phyloP scores from a whole-genome alignment of 64 coral and sea anemone species.

The Porites australiensis region DNA sequence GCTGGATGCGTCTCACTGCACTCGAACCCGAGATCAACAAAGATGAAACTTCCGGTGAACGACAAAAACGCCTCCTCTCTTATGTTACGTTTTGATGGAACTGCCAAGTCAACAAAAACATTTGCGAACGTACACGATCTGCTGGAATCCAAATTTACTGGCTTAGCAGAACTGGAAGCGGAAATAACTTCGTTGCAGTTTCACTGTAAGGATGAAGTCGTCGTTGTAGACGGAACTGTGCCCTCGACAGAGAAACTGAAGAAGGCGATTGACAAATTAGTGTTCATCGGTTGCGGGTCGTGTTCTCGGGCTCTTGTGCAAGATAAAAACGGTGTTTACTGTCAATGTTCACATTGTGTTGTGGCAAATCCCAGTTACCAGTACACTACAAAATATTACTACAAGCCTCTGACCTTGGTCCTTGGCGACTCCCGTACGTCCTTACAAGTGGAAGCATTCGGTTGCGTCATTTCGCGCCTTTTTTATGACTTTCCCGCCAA shows the following conservation, averaged over 20 bases:
- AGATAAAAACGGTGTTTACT: constrained; percentile 84
- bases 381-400: constrained; percentile 60
- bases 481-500: constrained; percentile 21
- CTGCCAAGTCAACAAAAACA: neutral
- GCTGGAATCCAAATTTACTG: constrained; percentile 68
- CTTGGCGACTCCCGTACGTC: constrained; percentile 29
- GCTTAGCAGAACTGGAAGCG: constrained; percentile 61
- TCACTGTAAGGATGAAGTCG: constrained; percentile 29
- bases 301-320: constrained; percentile 58
- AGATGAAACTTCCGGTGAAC: constrained; percentile 41
- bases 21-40: constrained; percentile 83
- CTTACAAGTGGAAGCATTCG: constrained; percentile 55
- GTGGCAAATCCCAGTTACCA: constrained; percentile 42
- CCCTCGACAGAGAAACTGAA: constrained; percentile 11
- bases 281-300: constrained; percentile 75
- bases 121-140: constrained; percentile 74
- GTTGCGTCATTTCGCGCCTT: neutral
- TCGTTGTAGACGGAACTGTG: constrained; percentile 28
- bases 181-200: constrained; percentile 58
- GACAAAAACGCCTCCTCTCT: constrained; percentile 30
- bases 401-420: constrained; percentile 53
- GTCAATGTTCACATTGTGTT: constrained; percentile 77
- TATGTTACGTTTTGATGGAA: constrained; percentile 49
- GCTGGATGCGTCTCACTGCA: constrained; percentile 31
- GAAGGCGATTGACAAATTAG: constrained; percentile 16